A percentile compares a stretch with the other conserved stretches of the same genome.
Evolutionary conservation across 2,797 vertebrate species (phyloP).

Genomic region (Numenius phaeopus): DNA sequence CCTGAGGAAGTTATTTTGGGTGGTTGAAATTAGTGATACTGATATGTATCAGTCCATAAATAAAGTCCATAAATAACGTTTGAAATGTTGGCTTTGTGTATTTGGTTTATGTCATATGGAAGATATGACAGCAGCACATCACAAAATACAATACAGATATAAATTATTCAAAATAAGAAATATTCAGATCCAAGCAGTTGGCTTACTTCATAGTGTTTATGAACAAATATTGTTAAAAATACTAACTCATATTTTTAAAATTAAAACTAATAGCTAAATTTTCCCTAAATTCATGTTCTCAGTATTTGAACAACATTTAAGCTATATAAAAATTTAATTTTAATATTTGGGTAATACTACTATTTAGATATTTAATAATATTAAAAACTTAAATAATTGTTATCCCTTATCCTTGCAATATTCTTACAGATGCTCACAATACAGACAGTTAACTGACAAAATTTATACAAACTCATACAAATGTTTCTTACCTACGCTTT

Average conservation of each 20-base stretch:
- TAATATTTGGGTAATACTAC: not conserved
- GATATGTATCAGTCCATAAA: not conserved
- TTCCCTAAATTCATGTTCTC: not conserved
- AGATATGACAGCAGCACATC: not conserved
- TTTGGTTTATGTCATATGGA: not conserved
- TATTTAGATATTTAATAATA: not conserved
- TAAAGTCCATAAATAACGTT: not conserved
- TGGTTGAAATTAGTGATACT: not conserved
- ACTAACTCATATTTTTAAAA: not conserved
- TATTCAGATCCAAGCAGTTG: not conserved
- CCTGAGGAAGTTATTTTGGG: not conserved
- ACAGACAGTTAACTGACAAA: not conserved
- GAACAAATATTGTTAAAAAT: not conserved
- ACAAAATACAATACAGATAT: not conserved
- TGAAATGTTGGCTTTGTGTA: not conserved
- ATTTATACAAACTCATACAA: not conserved
- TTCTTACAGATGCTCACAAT: not conserved
- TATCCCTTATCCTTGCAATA: not conserved
- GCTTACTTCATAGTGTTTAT: not conserved
- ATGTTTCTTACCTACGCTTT: not conserved
- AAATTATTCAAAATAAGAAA: not conserved
- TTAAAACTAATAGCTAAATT: not conserved
- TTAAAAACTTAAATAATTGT: not conserved
- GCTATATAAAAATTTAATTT: not conserved
- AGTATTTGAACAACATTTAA: not conserved